Conservation (phyloP, 2,888 invertebrate species). For the Ectemnius cavifrons region DNA sequence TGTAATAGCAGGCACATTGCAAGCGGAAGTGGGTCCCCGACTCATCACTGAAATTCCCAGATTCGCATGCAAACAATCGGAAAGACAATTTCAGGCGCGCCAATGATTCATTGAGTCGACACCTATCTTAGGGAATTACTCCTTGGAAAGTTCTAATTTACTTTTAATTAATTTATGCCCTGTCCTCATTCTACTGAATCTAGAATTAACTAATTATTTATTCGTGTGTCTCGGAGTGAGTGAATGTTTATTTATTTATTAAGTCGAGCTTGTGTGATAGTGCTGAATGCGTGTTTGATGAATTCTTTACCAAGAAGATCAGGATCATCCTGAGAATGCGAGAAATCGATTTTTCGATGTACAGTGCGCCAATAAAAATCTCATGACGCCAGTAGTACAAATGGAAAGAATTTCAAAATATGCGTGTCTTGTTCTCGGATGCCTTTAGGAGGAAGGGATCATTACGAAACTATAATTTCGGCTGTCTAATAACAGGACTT, state of each 20-base stretch:
- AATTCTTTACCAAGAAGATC: too few species aligned
- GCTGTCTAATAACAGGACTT: not conserved
- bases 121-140: too few species aligned
- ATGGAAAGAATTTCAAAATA: not conserved
- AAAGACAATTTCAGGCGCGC: too few species aligned
- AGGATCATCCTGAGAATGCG: not conserved
- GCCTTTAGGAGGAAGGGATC: not conserved
- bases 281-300: too few species aligned
- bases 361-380: constrained; percentile 48
- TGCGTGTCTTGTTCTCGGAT: constrained; percentile 1
- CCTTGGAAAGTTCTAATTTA: constrained; percentile 2
- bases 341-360: constrained; percentile 26
- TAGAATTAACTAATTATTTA: constrained; percentile 39
- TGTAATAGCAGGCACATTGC: constrained; percentile 19
- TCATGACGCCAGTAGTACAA: not conserved
- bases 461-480: not conserved
- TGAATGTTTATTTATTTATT: constrained; percentile 41
- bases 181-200: too few species aligned
- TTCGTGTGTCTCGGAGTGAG: constrained; percentile 12
- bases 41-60: too few species aligned
- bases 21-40: constrained; percentile 4
- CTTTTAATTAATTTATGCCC: constrained; percentile 42
- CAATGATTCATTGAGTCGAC: too few species aligned
- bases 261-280: not conserved
- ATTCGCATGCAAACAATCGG: too few species aligned